phyloP scores from a whole-genome alignment of 2,888 invertebrate species.

The Ethmia dodecea region DNA sequence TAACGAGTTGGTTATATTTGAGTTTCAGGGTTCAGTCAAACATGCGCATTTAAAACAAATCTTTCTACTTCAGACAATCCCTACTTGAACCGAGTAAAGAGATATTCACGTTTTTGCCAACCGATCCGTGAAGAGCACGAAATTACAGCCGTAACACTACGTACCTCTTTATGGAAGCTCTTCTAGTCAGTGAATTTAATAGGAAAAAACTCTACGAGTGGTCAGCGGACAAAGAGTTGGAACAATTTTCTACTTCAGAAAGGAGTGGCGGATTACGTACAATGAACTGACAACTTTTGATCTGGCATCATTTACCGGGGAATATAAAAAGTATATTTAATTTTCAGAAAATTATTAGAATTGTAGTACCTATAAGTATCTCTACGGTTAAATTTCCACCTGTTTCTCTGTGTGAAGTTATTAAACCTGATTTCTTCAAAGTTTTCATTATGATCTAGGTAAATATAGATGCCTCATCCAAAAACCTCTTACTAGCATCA shows the following conservation, averaged over 20 bases:
- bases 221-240: slow-evolving; percentile 66
- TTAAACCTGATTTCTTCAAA: not conserved
- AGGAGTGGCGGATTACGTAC: slow-evolving; percentile 44
- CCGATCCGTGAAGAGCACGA: slow-evolving; percentile 24
- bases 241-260: slow-evolving; percentile 68
- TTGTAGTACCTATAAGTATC: not conserved
- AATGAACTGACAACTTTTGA: slow-evolving; percentile 16
- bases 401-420: not conserved
- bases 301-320: slow-evolving; percentile 13
- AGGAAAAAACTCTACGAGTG: slow-evolving; percentile 59
- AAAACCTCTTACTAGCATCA: slow-evolving; percentile 14
- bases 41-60: slow-evolving; percentile 3
- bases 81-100: slow-evolving; percentile 29
- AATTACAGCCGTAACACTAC: slow-evolving; percentile 24
- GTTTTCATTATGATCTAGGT: too few relatives aligned
- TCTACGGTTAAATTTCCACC: too few relatives aligned
- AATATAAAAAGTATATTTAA: not conserved
- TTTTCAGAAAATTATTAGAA: not conserved
- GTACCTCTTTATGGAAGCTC: slow-evolving; percentile 12
- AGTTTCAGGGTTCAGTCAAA: not conserved
- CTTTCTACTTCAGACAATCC: slow-evolving; percentile 34
- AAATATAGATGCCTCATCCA: slow-evolving; percentile 22
- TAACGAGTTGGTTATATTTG: too few relatives aligned
- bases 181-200: slow-evolving; percentile 48
- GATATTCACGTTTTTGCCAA: slow-evolving; percentile 32